phyloP scores from a whole-genome alignment of 2,888 invertebrate species.

The Noctua janthe region DNA sequence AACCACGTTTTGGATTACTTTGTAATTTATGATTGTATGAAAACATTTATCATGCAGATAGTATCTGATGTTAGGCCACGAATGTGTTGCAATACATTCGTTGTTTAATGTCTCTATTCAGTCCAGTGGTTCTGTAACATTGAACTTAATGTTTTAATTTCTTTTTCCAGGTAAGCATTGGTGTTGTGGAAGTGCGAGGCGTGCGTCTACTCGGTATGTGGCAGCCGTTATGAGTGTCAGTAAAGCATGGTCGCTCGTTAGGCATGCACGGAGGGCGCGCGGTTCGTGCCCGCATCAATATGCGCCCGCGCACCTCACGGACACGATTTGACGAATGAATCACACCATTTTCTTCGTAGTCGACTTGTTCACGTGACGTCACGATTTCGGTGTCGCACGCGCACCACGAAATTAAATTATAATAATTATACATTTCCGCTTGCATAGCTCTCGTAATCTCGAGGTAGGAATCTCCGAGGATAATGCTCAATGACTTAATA shows the following conservation, averaged over 20 bases:
- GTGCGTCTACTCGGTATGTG: constrained; percentile 72
- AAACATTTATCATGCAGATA: constrained; percentile 67
- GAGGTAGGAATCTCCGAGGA: constrained; percentile 38
- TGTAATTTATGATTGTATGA: constrained; percentile 65
- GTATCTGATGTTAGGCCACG: constrained; percentile 60
- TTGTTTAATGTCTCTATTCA: constrained; percentile 57
- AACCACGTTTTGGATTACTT: constrained; percentile 67
- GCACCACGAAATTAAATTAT: constrained; percentile 84
- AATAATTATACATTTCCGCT: constrained; percentile 83
- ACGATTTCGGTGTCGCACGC: constrained; percentile 87
- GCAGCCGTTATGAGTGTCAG: constrained; percentile 76
- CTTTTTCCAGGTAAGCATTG: constrained; percentile 77
- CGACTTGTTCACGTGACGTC: constrained; percentile 84
- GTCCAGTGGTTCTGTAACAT: constrained; percentile 47
- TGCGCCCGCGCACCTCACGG: constrained; percentile 87
- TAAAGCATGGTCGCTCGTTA: constrained; percentile 80
- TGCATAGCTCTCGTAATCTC: constrained; percentile 73
- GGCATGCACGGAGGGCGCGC: constrained; percentile 79
- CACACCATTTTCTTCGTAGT: constrained; percentile 82
- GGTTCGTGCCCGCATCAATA: constrained; percentile 83
- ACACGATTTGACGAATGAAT: constrained; percentile 87
- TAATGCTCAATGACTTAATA: constrained; percentile 40
- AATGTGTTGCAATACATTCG: constrained; percentile 63
- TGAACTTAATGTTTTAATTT: constrained; percentile 64
- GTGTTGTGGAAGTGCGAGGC: constrained; percentile 66